phyloP scores from a whole-genome alignment of 2,797 vertebrate genomes.

The Crocidura indochinensis region DNA sequence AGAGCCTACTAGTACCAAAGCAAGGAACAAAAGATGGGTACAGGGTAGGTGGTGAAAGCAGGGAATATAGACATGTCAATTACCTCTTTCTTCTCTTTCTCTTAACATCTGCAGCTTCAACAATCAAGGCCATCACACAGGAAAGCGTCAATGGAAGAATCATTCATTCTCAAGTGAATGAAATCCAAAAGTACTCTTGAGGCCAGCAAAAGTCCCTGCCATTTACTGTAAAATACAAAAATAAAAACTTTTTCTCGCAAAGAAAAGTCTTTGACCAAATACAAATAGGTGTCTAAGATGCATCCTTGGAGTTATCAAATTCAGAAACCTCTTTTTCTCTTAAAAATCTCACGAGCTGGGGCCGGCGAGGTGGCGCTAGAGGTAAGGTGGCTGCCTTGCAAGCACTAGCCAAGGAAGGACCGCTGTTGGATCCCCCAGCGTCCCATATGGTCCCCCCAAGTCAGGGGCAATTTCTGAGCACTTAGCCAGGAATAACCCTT shows the following conservation, averaged over 20 bases:
- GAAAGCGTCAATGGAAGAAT: conserved; percentile 90
- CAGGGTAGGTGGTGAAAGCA: no score
- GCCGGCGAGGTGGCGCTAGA: no score
- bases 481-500: no score
- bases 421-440: no score
- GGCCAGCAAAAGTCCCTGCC: conserved; percentile 3
- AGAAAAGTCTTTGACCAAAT: conserved; percentile 39
- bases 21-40: not conserved
- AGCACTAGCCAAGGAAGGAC: no score
- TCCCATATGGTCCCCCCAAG: no score
- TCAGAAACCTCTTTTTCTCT: not conserved
- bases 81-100: conserved; percentile 21
- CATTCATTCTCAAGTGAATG: conserved; percentile 89
- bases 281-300: conserved; percentile 32
- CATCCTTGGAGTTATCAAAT: conserved; percentile 20
- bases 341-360: no score
- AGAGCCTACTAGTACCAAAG: not conserved
- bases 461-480: no score
- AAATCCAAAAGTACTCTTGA: conserved; percentile 88
- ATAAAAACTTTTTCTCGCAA: not conserved
- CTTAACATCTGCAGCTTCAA: conserved; percentile 78
- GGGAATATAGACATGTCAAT: not conserved
- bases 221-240: not conserved
- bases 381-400: no score
- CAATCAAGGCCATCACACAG: conserved; percentile 89